Percentiles rank a stretch among this genome's conserved stretches.
Conservation (phyloP, 2,888 invertebrate genomes). For the Zygogramma bicolorata region DNA sequence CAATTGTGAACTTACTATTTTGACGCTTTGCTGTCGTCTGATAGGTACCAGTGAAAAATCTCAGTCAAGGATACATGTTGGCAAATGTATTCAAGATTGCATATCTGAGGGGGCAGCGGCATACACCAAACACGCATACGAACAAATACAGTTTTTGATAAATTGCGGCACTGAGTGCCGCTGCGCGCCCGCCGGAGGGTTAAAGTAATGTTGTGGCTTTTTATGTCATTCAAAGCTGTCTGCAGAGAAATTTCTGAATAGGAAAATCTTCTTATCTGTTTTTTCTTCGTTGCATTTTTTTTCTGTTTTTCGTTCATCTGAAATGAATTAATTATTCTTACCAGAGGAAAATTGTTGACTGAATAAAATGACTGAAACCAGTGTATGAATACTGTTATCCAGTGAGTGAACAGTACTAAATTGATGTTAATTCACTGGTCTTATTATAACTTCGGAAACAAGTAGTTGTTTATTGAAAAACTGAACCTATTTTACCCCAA, state of each 20-base stretch:
- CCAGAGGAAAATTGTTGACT: neutral
- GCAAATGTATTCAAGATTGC: too few species aligned
- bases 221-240: neutral
- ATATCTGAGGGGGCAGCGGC: too few species aligned
- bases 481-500: neutral
- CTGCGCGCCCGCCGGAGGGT: too few species aligned
- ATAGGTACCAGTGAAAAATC: too few species aligned
- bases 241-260: neutral
- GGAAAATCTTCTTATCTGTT: neutral
- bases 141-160: too few species aligned
- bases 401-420: too few species aligned
- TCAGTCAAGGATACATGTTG: too few species aligned
- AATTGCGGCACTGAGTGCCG: too few species aligned
- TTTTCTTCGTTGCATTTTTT: neutral
- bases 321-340: neutral
- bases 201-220: neutral
- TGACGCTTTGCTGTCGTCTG: too few species aligned
- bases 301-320: neutral
- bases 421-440: neutral
- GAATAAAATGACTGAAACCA: neutral
- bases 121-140: too few species aligned
- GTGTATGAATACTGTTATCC: neutral
- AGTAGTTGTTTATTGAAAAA: neutral
- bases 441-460: neutral
- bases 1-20: too few species aligned